phyloP scores from a whole-genome alignment of 2,113 vertebrate species.

The Phasianus colchicus region DNA sequence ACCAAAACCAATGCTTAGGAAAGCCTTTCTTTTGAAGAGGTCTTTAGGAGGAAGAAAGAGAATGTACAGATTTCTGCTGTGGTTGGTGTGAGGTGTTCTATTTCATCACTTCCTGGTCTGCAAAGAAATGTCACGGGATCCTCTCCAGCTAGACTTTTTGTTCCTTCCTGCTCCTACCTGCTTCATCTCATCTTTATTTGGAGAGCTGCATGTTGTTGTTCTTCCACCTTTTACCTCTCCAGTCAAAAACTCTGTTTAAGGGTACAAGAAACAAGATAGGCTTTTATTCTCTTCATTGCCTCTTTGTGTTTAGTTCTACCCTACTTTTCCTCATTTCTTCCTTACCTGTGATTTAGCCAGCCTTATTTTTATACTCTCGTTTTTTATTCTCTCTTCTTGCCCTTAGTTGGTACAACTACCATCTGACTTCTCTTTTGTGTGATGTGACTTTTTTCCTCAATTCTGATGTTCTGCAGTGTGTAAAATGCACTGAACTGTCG shows the following conservation, averaged over 20 bases:
- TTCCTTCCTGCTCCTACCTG: neutral
- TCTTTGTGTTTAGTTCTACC: neutral
- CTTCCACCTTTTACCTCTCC: neutral
- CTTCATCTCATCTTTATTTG: neutral
- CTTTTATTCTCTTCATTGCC: neutral
- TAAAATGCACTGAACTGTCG: constrained; percentile 40
- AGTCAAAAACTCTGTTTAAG: neutral
- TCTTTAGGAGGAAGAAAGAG: neutral
- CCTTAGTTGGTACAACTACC: constrained; percentile 5
- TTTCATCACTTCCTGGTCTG: neutral
- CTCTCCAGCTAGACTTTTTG: neutral
- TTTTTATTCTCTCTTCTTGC: neutral
- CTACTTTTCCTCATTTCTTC: neutral
- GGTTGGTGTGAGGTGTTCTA: neutral
- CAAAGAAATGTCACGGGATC: neutral
- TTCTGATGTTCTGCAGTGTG: constrained; percentile 8
- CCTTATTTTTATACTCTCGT: neutral
- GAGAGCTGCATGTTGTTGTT: neutral
- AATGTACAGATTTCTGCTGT: neutral
- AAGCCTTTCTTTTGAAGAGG: neutral
- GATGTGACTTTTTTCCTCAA: neutral
- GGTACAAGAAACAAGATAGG: neutral
- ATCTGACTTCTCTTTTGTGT: neutral
- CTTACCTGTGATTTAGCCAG: neutral
- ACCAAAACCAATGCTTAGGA: neutral